These are phyloP conservation scores for Telenomus remus DNA, from an alignment of 1,140 invertebrate species.

Conservation along the genomic window DNA sequence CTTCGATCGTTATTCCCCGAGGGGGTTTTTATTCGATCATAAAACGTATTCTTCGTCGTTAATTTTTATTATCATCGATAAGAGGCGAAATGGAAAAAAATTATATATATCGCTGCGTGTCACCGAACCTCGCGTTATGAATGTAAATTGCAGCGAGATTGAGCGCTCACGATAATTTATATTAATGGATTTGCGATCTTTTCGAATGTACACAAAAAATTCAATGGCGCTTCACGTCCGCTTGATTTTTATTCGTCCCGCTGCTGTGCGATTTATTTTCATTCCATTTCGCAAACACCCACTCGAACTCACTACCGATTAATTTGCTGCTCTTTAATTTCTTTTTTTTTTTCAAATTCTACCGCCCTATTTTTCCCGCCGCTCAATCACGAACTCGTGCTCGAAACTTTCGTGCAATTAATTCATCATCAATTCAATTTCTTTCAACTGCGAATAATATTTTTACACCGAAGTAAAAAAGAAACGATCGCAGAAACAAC, in stretches of 20 bases:
- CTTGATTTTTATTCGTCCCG: conserved; percentile 29
- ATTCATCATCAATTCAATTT: no score
- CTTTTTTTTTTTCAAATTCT: no score
- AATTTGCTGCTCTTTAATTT: no score
- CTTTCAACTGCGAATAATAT: no score
- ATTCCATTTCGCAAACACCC: conserved; percentile 12
- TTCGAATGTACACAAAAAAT: conserved; percentile 25
- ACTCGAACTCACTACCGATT: no score
- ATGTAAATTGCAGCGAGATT: conserved; percentile 34
- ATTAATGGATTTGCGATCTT: conserved; percentile 49
- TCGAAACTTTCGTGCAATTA: no score
- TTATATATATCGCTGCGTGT: background rate
- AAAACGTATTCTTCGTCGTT: conserved; percentile 37
- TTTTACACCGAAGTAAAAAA: no score
- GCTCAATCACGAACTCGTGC: no score
- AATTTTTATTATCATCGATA: conserved; percentile 45
- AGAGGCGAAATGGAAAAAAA: conserved; percentile 24
- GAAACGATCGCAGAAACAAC: no score
- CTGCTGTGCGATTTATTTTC: conserved; percentile 31
- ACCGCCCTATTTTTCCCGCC: no score
- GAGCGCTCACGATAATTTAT: conserved; percentile 42
- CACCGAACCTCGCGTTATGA: conserved; percentile 21
- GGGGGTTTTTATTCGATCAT: conserved; percentile 25
- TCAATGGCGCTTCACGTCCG: conserved; percentile 26
- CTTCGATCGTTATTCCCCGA: conserved; percentile 8